phyloP scores from a whole-genome alignment of 2,888 invertebrate species.

The Rhorus exstirpatorius region DNA sequence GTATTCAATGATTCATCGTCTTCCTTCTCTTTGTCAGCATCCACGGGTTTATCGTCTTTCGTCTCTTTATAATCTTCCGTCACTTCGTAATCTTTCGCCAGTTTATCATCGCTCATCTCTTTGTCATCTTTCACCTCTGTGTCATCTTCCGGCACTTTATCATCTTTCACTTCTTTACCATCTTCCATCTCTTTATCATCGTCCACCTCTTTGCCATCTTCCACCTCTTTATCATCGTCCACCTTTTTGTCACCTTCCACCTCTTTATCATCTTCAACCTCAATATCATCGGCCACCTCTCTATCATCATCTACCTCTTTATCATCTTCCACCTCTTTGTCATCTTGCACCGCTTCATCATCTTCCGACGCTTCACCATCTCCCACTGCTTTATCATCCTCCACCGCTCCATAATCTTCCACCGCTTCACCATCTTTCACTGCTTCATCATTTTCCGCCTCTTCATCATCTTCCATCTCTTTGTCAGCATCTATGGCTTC shows the following conservation, averaged over 20 bases:
- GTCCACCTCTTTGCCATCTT: too few relatives aligned
- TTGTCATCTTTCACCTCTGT: not conserved
- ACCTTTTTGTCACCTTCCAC: too few relatives aligned
- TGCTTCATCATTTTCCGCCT: not conserved
- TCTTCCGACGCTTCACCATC: too few relatives aligned
- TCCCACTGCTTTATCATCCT: not conserved
- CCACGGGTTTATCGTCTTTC: conserved; percentile 23
- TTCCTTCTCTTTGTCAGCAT: conserved; percentile 10
- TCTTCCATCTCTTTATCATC: too few relatives aligned
- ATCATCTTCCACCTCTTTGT: too few relatives aligned
- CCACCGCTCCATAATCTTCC: not conserved
- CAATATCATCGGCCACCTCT: conserved; percentile 27
- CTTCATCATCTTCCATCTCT: conserved; percentile 1
- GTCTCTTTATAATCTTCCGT: not conserved
- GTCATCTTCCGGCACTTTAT: conserved; percentile 14
- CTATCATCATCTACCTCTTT: not conserved
- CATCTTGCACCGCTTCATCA: conserved; percentile 18
- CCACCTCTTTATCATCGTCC: not conserved
- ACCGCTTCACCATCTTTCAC: not conserved
- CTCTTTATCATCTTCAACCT: too few relatives aligned
- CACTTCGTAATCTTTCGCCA: not conserved
- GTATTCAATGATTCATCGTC: not conserved
- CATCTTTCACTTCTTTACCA: not conserved
- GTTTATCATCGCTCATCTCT: conserved; percentile 4
- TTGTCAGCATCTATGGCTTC: conserved; percentile 12